Base-by-base conservation (phyloP, 2,113 vertebrate genomes). In the Pachyramphus minor region DNA sequence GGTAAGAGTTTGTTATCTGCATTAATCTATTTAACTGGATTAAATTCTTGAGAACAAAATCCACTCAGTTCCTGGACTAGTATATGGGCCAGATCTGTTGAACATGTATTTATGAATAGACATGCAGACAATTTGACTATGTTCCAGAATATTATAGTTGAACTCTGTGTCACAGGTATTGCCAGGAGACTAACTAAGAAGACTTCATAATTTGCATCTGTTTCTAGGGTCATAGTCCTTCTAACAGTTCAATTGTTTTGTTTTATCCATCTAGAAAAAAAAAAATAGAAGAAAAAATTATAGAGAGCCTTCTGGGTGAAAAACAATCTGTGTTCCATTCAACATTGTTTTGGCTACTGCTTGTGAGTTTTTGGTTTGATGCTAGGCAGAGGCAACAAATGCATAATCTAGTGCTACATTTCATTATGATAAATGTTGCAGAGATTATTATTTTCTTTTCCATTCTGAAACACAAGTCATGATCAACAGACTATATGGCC, bases 11-110 rank as follows among this genome's bases (percentile, higher is more conserved):
- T 55, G 18, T 74, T 90, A 68, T 89, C 84, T 89, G 47, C 53
- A n/a, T 84, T 91, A 84, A 89, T 84, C 84, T 90, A 88, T 95
- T 83, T 93, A 91, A 84, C 17, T 45, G 49, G 76, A 84, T 89
- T 92, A 92, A 89, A 59, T 27, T 56, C 58, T 91, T 68, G 62
- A 92, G 81, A 67, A 71, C 69, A 92, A 93, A 87, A 95, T 88
- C 75, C 53, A 58, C 42, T 88, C 37, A 30, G 37, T 68, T 94
- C 41, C 64, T 83, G n/a, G 49, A 30, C 33, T 23, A 47, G 27
- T 68, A 25, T 19, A 27, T 15, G 30, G 52, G 44, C 41, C 82
- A 82, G 41, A 45, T 60, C 80, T 68, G 68, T 56, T 2, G 0
- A 79, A 60, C 53, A 78, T 45, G 42, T 95, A 93, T 93, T 91